Conservation (phyloP, 2,797 vertebrate genomes). For the Podarcis lilfordi region DNA sequence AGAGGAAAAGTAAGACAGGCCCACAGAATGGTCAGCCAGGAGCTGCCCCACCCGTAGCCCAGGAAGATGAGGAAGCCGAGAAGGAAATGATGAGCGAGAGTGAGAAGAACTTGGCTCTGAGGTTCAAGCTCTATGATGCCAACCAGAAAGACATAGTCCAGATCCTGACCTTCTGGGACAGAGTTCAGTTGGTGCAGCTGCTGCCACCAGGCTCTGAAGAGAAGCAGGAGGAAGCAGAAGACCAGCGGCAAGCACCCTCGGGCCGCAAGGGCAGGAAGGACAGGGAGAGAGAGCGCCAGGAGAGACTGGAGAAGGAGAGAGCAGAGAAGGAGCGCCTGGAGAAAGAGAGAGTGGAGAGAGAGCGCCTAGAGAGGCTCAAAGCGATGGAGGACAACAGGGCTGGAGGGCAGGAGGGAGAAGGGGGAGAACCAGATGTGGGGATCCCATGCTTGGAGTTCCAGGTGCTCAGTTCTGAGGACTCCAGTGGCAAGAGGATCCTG, state of each 20-base stretch:
- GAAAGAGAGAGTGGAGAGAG: slow-evolving; percentile 64
- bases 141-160: slow-evolving; percentile 73
- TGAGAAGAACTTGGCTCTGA: slow-evolving; percentile 72
- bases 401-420: slow-evolving; percentile 39
- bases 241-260: slow-evolving; percentile 69
- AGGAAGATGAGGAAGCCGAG: slow-evolving; percentile 56
- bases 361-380: slow-evolving; percentile 72
- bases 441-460: slow-evolving; percentile 83
- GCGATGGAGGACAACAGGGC: slow-evolving; percentile 36
- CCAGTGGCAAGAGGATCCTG: slow-evolving; percentile 70
- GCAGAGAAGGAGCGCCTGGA: slow-evolving; percentile 71
- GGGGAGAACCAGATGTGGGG: slow-evolving; percentile 31
- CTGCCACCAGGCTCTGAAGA: slow-evolving; percentile 67
- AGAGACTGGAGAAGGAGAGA: slow-evolving; percentile 70
- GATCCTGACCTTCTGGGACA: slow-evolving; percentile 86
- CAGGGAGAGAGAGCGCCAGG: slow-evolving; percentile 71
- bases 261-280: slow-evolving; percentile 80
- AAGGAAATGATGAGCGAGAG: slow-evolving; percentile 56
- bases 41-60: rapidly evolving
- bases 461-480: slow-evolving; percentile 59
- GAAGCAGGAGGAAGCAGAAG: slow-evolving; percentile 54
- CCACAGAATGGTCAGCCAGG: rapidly evolving
- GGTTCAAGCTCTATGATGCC: slow-evolving; percentile 81
- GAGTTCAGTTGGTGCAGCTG: slow-evolving; percentile 74
- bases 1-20: slow-evolving; percentile 54